Evolutionary conservation across 1,140 invertebrate genomes (phyloP), one percentile per base, ranked within the genome.

Genomic region (Formica exsecta): DNA sequence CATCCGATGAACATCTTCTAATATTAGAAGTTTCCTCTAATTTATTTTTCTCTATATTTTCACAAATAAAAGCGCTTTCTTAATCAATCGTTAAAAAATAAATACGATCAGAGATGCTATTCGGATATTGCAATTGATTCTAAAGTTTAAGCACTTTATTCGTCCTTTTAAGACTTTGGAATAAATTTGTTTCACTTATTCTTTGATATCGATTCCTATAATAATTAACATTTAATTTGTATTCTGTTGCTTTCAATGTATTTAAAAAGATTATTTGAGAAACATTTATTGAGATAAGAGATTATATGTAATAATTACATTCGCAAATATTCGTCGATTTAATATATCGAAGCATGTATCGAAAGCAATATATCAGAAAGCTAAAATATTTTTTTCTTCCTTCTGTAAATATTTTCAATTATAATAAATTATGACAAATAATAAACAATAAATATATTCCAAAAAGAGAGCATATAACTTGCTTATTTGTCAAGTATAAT

Each of bases 11-110:
- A 22, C 16, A 59, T 64, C 19, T 16, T 41, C 32, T 75, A 62
- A 64, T 57, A 38, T 85, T 62, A 41, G 65, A 76, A 70, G 11
- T 88, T 85, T n/a, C 38, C 25, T 64, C 3, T 16, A 73, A 85
- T 61, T 77, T 64, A 54, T 76, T 70, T 74, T 51, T 29, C 16
- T 32, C n/a, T 44, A 36, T 71, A 57, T 6, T 19, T 51, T 51
- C 13, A 19, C 48, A 68, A 25, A 57, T 54, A 70, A 79, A 64
- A 80, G 16, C 36, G 13, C 44, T 29, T 51, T n/a, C 3, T 38
- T 16, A n/a, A 16, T 74, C 36, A 25, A 36, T 84, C 36, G 9
- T 74, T 59, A 48, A 57, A 80, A 44, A 80, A 80, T 59, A 57
- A 57, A 68, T 9, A n/a, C 36, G 54, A 80, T 16, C 57, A 68